Percentiles rank a stretch among this genome's conserved stretches.
Conservation (phyloP, 2,113 vertebrate species). For the Megaceryle torquata region DNA sequence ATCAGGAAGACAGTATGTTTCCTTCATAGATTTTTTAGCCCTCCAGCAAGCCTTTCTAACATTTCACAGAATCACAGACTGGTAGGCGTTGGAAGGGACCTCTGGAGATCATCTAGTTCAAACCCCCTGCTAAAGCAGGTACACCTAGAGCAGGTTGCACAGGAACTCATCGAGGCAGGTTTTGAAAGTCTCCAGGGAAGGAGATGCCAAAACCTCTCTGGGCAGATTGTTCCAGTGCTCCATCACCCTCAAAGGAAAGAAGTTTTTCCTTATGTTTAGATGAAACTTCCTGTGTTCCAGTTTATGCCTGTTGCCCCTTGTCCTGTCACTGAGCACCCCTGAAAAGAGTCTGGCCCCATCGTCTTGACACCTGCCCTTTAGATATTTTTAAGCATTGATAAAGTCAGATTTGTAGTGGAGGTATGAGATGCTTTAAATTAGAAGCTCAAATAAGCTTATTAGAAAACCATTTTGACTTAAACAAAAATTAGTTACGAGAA, state of each 20-base stretch:
- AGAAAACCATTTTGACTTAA: neutral
- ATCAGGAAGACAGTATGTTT: neutral
- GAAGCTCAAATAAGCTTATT: neutral
- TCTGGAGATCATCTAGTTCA: neutral
- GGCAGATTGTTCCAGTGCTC: neutral
- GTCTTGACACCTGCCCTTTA: too few relatives aligned
- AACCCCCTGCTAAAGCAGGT: neutral
- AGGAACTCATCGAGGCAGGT: neutral
- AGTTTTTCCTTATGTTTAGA: neutral
- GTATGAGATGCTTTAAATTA: conserved; percentile 43
- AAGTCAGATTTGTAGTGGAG: neutral
- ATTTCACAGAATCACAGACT: neutral
- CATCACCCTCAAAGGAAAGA: neutral
- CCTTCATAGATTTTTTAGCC: conserved; percentile 4
- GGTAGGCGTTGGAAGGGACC: neutral
- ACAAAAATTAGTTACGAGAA: neutral
- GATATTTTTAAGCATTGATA: too few relatives aligned
- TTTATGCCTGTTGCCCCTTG: too few relatives aligned
- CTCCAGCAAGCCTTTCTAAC: conserved; percentile 44
- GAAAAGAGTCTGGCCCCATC: too few relatives aligned
- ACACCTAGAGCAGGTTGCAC: neutral
- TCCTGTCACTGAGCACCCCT: too few relatives aligned
- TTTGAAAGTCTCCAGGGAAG: neutral
- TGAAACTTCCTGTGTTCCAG: too few relatives aligned
- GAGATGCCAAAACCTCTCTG: neutral